These are phyloP conservation scores for Macrotis lagotis DNA, from an alignment of 2,113 vertebrate genomes.

Conservation along the genomic window DNA sequence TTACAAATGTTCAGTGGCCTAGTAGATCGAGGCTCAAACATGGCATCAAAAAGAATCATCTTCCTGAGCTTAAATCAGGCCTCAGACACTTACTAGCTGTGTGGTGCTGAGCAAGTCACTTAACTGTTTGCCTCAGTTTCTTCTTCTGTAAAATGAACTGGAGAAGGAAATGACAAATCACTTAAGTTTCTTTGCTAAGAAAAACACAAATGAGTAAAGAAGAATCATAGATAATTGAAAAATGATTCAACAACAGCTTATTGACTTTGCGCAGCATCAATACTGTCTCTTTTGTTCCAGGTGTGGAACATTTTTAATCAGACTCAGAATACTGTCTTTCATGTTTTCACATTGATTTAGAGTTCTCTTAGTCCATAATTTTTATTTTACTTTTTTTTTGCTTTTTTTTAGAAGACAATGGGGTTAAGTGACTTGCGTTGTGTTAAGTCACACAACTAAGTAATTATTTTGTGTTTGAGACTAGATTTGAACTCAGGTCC, in stretches of 20 bases:
- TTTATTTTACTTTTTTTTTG: no score
- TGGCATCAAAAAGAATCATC: neutral
- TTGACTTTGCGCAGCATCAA: neutral
- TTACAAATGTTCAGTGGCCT: neutral
- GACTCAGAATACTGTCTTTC: neutral
- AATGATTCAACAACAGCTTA: neutral
- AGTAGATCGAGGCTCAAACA: neutral
- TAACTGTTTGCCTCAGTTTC: neutral
- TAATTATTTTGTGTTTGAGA: no score
- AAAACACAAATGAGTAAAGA: no score
- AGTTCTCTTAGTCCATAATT: neutral
- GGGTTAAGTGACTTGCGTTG: no score
- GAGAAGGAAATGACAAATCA: neutral
- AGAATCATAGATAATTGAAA: neutral
- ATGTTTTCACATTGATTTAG: neutral
- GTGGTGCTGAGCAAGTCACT: neutral
- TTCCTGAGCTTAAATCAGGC: neutral
- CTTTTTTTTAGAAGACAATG: no score
- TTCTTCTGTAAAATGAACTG: neutral
- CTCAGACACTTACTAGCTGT: neutral
- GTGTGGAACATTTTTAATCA: neutral
- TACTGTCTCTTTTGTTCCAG: neutral
- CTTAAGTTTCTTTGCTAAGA: neutral
- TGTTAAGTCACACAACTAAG: no score
- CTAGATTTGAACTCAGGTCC: no score